A percentile compares a stretch with the other conserved stretches of the same genome.
Evolutionary conservation across 2,113 vertebrate species (phyloP).

Genomic region (Paramormyrops kingsleyae): DNA sequence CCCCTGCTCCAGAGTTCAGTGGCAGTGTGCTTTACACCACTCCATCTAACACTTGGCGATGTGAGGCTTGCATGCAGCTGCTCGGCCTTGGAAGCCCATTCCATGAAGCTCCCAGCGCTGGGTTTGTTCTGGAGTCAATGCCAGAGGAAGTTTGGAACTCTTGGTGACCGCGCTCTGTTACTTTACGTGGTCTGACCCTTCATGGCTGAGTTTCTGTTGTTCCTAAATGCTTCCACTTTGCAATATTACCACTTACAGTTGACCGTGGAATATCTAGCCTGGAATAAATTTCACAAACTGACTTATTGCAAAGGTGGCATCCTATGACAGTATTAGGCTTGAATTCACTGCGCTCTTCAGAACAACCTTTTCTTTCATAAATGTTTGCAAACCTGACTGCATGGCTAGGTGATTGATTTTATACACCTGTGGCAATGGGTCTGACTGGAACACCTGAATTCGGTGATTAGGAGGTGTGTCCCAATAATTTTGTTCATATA

Average conservation of each 20-base stretch:
- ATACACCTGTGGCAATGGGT: background rate
- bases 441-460: background rate
- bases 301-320: background rate
- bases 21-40: background rate
- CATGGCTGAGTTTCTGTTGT: background rate
- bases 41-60: background rate
- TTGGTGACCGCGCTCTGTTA: background rate
- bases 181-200: background rate
- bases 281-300: background rate
- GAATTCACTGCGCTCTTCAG: background rate
- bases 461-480: background rate
- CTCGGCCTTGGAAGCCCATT: background rate
- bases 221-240: background rate
- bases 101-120: background rate
- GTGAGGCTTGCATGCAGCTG: background rate
- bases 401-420: background rate
- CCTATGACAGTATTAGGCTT: background rate
- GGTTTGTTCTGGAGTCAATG: background rate
- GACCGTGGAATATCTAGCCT: background rate
- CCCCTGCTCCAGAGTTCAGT: background rate
- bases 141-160: background rate
- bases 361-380: background rate
- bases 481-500: background rate
- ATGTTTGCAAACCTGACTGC: background rate
- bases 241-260: background rate